Percentiles rank a stretch among this genome's conserved stretches.
These are phyloP conservation scores for Amphimedon queenslandica DNA, from an alignment of 37 sponge, comb jelly and placozoan genomes.

Conservation along the genomic window DNA sequence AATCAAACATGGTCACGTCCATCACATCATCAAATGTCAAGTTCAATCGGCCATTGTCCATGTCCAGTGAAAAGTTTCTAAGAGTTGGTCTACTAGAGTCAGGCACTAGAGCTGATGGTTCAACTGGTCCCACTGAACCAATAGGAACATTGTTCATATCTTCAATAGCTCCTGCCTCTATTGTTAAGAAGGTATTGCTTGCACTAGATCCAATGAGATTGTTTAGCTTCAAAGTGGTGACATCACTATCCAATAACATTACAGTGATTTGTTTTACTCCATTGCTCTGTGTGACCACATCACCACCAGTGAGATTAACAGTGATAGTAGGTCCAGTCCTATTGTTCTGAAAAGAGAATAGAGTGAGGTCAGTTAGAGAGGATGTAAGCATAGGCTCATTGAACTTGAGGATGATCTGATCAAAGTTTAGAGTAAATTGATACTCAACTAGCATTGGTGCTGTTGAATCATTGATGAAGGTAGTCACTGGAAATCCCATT, in stretches of 20 bases:
- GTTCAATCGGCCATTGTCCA: conserved; percentile 61
- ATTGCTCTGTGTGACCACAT: conserved; percentile 34
- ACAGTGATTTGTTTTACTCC: conserved; percentile 57
- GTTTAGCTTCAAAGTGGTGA: conserved; percentile 53
- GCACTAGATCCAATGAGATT: conserved; percentile 39
- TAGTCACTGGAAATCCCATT: conserved; percentile 30
- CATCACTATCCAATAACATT: conserved; percentile 44
- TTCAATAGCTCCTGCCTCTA: conserved; percentile 39
- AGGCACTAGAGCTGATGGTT: conserved; percentile 48
- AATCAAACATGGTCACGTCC: conserved; percentile 45
- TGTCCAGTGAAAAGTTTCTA: conserved; percentile 61
- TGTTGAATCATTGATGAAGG: conserved; percentile 39
- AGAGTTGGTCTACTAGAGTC: conserved; percentile 74
- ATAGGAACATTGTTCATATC: conserved; percentile 63
- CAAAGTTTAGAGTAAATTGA: conserved; percentile 61
- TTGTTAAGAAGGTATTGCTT: conserved; percentile 60
- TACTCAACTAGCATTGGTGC: conserved; percentile 62
- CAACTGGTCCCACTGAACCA: conserved; percentile 5
- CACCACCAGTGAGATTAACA: conserved; percentile 55
- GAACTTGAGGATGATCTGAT: conserved; percentile 69
- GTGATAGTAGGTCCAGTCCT: conserved; percentile 14
- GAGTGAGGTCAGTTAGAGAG: conserved; percentile 52
- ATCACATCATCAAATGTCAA: conserved; percentile 89
- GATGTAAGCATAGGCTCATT: conserved; percentile 76
- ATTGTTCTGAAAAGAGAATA: conserved; percentile 48